Evolutionary conservation across 2,797 vertebrate genomes (phyloP).

Genomic region (Rhodeus uyekii): DNA sequence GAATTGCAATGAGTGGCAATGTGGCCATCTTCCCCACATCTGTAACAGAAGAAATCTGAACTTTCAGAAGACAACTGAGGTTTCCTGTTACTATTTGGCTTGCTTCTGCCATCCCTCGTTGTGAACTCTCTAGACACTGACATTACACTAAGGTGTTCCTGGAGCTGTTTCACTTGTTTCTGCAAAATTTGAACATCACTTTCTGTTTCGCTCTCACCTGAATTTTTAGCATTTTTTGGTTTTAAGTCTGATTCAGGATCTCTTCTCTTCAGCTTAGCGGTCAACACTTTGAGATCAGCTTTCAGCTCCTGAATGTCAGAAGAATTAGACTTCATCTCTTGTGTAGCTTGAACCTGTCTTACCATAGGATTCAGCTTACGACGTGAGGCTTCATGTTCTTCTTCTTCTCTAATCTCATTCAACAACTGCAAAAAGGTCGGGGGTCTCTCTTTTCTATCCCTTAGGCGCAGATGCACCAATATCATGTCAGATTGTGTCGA

Average conservation of each 20-base stretch:
- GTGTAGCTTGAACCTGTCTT: neutral
- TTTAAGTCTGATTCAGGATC: neutral
- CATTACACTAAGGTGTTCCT: neutral
- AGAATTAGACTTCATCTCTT: neutral
- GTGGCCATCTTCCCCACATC: no score
- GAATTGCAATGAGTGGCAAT: no score
- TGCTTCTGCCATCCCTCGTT: no score
- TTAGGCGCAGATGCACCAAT: slow-evolving; percentile 6
- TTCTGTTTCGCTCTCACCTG: neutral
- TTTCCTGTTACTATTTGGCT: no score
- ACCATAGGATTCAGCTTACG: neutral
- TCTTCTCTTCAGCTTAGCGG: neutral
- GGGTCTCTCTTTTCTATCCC: slow-evolving; percentile 22
- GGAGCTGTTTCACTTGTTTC: neutral
- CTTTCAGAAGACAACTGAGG: no score
- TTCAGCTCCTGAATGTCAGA: neutral
- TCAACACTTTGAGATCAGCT: neutral
- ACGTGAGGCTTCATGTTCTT: slow-evolving; percentile 4
- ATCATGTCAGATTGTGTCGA: neutral
- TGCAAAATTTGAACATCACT: neutral
- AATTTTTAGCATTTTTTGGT: neutral
- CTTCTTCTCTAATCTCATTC: slow-evolving; percentile 19
- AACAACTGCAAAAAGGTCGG: slow-evolving; percentile 12
- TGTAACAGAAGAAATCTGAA: no score
- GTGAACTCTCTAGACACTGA: neutral